Evolutionary conservation across 2,113 vertebrate species (phyloP).

Genomic region (Circaetus gallicus): DNA sequence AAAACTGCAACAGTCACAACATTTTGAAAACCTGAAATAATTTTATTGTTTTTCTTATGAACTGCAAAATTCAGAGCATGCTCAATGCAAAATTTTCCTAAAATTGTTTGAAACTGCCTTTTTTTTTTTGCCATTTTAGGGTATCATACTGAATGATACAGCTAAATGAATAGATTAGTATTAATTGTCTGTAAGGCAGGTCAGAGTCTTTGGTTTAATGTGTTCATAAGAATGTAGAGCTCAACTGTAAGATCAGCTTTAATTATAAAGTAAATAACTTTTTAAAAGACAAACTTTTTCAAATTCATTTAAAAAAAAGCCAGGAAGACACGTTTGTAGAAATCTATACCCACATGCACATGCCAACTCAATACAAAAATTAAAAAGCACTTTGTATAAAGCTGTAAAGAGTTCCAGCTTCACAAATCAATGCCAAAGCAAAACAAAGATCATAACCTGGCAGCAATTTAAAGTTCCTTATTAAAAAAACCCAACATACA

Average conservation of each 20-base stretch:
- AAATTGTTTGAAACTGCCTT: neutral
- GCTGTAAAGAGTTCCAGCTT: neutral
- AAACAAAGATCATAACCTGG: neutral
- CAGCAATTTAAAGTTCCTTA: neutral
- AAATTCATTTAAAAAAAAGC: neutral
- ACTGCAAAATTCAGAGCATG: neutral
- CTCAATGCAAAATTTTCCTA: neutral
- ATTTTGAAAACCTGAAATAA: neutral
- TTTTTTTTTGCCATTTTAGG: neutral
- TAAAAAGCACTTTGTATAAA: neutral
- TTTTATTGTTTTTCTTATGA: neutral
- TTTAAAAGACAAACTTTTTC: neutral
- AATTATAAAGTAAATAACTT: neutral
- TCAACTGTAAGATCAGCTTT: neutral
- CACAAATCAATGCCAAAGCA: neutral
- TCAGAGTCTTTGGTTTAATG: neutral
- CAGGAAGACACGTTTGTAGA: neutral
- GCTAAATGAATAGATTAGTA: neutral
- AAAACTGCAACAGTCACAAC: neutral
- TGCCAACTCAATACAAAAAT: rapidly evolving
- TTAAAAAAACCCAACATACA: neutral
- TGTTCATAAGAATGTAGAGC: neutral
- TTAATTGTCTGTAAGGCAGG: neutral
- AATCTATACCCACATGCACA: neutral
- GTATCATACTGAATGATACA: neutral